Evolutionary conservation across 2,888 invertebrate genomes (phyloP), one percentile per base, ranked within the genome.

Genomic region (Ichneumon xanthorius): DNA sequence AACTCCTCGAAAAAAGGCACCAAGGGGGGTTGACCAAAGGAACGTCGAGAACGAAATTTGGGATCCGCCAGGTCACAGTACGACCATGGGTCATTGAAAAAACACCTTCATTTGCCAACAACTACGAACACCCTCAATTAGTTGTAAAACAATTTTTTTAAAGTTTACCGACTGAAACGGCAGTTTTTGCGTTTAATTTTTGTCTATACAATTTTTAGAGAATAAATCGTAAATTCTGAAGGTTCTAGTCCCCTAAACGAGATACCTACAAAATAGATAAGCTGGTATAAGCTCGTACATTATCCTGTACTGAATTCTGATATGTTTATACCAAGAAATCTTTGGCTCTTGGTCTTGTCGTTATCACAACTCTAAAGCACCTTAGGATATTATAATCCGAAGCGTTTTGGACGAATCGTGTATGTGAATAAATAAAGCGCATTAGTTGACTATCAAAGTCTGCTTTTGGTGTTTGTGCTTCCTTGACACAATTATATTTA

Each of bases 41-140:
- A 33, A 22, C 22, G 26, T 11, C 14, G 53, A 5, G 1, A 0
- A 26, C 5, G 33, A 78, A 73, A 19, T 5, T 19, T 82, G 78
- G 75, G 14, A 70, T 63, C 84, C 80, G 14, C 70, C 67, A 16
- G 55, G 63, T 48, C 70, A 75, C 53, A 79, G 83, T 65, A 75
- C 79, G 61, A 3, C 11, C 1, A 33, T 83, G 30, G 11, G 37
- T 11, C 70, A 75, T 26, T 70, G 53, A 71, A 5, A 9, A 19
- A 30, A 16, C 37, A 37, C n/a, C 72, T 7, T 72, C 22, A 7
- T 16, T 2, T 37, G 5, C 6, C 30, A 16, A 61, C 5, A 16
- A 30, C 4, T 4, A 26, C 4, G 11, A 26, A 26, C 11, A 14
- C 2, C 9, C 9, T 22, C 19, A 19, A 55, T 55, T 9, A 0